phyloP scores from a whole-genome alignment of 2,797 vertebrate species.

The Danio kyathit region DNA sequence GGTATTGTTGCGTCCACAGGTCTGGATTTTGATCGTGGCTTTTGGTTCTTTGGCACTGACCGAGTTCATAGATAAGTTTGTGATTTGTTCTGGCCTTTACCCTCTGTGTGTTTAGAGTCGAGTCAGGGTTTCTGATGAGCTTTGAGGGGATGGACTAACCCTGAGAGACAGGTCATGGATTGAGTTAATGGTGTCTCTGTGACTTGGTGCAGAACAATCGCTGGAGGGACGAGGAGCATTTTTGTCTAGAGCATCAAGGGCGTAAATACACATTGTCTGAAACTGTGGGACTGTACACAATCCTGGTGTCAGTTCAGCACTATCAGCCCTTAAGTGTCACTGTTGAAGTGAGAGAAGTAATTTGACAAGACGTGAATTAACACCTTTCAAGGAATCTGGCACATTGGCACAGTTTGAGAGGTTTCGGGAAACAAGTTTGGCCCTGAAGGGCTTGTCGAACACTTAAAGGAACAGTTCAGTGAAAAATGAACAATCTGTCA shows the following conservation, averaged over 20 bases:
- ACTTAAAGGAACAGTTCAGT: conserved; percentile 15
- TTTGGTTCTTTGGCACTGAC: conserved; percentile 17
- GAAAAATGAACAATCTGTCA: neutral
- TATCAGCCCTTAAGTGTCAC: conserved; percentile 51
- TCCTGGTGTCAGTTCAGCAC: conserved; percentile 44
- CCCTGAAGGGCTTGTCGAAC: conserved; percentile 29
- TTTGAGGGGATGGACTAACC: conserved; percentile 47
- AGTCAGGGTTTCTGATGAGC: conserved; percentile 27
- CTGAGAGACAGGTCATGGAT: conserved; percentile 53
- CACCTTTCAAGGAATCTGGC: conserved; percentile 64
- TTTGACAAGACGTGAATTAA: conserved; percentile 69
- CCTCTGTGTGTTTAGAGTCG: conserved; percentile 30
- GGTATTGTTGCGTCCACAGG: neutral
- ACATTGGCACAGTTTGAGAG: conserved; percentile 47
- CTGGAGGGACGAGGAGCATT: conserved; percentile 33
- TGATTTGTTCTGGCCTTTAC: conserved; percentile 40
- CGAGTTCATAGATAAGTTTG: conserved; percentile 41
- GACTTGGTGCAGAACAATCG: conserved; percentile 47
- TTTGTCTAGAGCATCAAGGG: conserved; percentile 22
- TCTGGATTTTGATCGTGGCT: neutral
- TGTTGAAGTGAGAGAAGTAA: conserved; percentile 64
- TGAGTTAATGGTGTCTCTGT: conserved; percentile 50
- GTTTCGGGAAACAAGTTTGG: conserved; percentile 43
- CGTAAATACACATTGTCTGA: conserved; percentile 23
- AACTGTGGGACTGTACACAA: conserved; percentile 40